Conservation (phyloP, 2,113 vertebrate species). For the Lepus americanus region DNA sequence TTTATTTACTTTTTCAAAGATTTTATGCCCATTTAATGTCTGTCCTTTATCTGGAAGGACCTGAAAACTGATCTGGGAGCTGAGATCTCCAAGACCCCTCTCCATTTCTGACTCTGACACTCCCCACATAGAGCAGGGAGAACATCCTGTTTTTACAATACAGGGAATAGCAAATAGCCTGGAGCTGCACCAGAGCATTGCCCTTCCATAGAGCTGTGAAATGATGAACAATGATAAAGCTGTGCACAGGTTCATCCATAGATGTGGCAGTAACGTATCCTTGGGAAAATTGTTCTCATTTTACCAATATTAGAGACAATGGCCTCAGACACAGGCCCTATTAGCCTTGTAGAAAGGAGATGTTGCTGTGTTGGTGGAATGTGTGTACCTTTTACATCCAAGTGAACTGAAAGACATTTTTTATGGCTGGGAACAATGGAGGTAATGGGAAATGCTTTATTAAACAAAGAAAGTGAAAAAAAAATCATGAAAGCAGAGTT, state of each 20-base stretch:
- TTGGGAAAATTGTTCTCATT: neutral
- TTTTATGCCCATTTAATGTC: neutral
- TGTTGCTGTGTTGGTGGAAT: neutral
- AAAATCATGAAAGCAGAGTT: neutral
- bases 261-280: neutral
- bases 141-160: neutral
- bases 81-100: neutral
- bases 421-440: neutral
- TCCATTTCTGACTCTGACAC: neutral
- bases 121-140: neutral
- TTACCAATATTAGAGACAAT: neutral
- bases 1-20: conserved; percentile 34
- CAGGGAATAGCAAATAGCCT: neutral
- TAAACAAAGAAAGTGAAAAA: neutral
- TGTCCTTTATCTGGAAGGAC: conserved; percentile 33
- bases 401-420: conserved; percentile 16
- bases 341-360: neutral
- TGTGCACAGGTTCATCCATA: neutral
- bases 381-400: neutral
- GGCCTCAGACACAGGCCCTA: neutral
- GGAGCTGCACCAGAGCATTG: neutral
- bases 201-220: neutral
- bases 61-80: conserved; percentile 14
- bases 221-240: neutral
- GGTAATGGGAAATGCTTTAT: neutral